Percentiles rank a stretch among this genome's conserved stretches.
Conservation (phyloP, 1,140 invertebrate species). For the Drosophila lini region DNA sequence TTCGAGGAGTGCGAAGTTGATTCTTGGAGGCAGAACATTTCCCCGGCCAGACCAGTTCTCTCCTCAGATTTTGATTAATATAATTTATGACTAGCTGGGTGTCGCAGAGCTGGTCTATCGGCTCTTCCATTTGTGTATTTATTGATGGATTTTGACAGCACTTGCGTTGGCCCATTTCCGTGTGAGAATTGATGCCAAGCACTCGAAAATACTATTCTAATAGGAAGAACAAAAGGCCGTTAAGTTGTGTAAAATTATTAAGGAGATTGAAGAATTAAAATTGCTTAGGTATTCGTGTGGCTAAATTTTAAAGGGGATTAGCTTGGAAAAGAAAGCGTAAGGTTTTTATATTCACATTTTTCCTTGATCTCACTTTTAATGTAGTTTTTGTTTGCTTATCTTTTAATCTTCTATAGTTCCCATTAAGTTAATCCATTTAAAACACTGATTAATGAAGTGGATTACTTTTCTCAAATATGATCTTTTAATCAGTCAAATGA, state of each 20-base stretch:
- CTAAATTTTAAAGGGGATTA: not conserved
- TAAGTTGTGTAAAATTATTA: constrained; percentile 34
- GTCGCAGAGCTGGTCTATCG: constrained; percentile 27
- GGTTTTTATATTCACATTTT: not conserved
- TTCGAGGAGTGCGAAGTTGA: constrained; percentile 36
- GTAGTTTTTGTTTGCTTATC: not conserved
- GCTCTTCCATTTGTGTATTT: constrained; percentile 27
- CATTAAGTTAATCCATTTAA: not conserved
- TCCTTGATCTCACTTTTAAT: not conserved
- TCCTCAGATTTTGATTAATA: constrained; percentile 52
- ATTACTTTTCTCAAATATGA: not conserved
- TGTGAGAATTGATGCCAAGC: constrained; percentile 25
- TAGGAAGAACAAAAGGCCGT: constrained; percentile 39
- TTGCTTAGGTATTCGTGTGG: not conserved
- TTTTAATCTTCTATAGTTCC: not conserved
- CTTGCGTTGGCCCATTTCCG: constrained; percentile 63
- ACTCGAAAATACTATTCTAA: constrained; percentile 1
- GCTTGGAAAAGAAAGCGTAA: constrained; percentile 2
- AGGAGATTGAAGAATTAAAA: not conserved
- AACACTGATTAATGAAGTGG: not conserved
- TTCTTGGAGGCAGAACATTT: constrained; percentile 48
- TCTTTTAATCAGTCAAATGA: not conserved
- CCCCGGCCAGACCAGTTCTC: constrained; percentile 33
- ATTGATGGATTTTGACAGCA: constrained; percentile 51
- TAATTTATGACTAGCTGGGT: constrained; percentile 66